Evolutionary conservation across 2,888 invertebrate genomes (phyloP), one percentile per base, ranked within the genome.

Genomic region (Sycophila texana): DNA sequence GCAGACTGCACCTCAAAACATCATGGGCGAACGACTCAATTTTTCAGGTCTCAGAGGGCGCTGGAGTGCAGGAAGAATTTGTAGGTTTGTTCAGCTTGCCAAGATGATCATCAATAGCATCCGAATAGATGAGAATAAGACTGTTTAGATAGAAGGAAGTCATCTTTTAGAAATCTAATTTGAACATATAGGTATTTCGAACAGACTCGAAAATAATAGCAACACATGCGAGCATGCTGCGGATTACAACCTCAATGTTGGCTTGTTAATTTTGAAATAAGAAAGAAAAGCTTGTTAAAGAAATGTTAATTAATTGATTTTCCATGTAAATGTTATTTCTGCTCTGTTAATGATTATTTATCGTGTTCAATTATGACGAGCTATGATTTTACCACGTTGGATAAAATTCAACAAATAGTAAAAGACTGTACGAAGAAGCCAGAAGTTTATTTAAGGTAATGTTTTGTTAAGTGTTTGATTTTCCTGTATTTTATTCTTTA

Each of bases 391-490:
- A 13, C 16, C 30, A 60, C 66, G 39, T 79, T 72, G 22, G 61
- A 80, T 66, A 63, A 81, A 79, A 63, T 73, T 22, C 61, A 80
- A 73, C 26, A 78, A 61, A 66, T 53, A 3, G 13, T 82, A 1
- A 66, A 73, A 20, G 61, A 82, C 1, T 66, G 74, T 49, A 74
- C 72, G 0, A 74, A 73, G 14, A 73, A 82, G 53, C 77, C 80
- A 18, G 80, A 82, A 65, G n/a, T 14, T 70, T 81, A 53, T 57
- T 67, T 81, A 58, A 81, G 79, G 81, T 81, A 71, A 57, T 22
- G 61, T 61, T 20, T 10, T 12, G 16, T 60, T 49, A 68, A 53
- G 58, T 61, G 14, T 58, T 61, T 18, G 22, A 57, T 51, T 30
- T 14, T 60, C 51, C 18, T 39, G 7, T 51, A 39, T 55, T 67